Evolutionary conservation across 2,888 invertebrate genomes (phyloP).

Genomic region (Apamea crenata): DNA sequence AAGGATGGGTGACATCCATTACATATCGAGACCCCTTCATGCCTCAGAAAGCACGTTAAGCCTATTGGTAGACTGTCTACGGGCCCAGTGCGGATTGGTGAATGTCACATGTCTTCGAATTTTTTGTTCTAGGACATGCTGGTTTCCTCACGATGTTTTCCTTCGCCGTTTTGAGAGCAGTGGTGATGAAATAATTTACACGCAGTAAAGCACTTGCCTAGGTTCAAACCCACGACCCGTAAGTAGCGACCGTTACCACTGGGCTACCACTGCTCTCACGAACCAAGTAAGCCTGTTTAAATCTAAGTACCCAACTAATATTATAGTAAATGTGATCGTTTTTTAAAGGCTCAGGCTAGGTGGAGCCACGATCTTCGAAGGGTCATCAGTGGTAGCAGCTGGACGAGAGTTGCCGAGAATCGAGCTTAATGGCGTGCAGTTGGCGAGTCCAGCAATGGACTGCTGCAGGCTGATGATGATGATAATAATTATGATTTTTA

Average conservation of each 20-base stretch:
- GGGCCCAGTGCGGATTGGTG: background rate
- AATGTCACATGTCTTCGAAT: background rate
- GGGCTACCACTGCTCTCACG: background rate
- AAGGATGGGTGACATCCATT: background rate
- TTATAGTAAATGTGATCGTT: background rate
- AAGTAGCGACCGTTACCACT: background rate
- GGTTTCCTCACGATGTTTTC: background rate
- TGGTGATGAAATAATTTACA: background rate
- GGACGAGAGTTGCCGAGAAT: no score
- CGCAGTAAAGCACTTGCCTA: no score
- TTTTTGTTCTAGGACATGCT: background rate
- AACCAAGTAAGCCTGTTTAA: background rate
- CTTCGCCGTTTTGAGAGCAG: background rate
- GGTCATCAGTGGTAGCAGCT: no score
- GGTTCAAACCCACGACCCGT: no score
- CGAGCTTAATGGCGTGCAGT: no score
- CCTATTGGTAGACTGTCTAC: no score
- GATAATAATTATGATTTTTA: no score
- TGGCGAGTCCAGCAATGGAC: no score
- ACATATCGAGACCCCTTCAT: background rate
- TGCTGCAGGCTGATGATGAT: no score
- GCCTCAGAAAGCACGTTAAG: no score
- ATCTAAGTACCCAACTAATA: background rate
- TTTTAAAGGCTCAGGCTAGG: no score
- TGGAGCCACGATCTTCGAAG: no score